Conservation (phyloP, 2,113 vertebrate species). For the Montifringilla adamsi region DNA sequence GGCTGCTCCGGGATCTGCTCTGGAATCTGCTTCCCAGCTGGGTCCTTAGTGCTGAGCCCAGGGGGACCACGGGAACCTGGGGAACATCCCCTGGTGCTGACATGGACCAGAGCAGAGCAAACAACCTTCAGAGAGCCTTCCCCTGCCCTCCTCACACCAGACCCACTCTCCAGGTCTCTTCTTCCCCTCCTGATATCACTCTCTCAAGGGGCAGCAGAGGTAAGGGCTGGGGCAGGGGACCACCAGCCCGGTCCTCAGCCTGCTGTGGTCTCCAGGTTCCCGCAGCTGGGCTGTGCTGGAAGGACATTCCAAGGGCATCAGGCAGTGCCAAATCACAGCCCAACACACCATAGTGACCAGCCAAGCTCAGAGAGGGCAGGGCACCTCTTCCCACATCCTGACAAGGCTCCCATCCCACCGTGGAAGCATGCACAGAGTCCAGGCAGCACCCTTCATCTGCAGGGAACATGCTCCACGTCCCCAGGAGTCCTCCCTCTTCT, state of each 20-base stretch:
- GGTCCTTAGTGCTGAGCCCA: neutral
- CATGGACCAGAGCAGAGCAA: neutral
- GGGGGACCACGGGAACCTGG: neutral
- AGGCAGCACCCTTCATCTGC: neutral
- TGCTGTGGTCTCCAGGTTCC: neutral
- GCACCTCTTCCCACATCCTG: fast-evolving
- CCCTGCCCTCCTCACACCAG: too few relatives aligned
- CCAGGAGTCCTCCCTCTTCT: fast-evolving
- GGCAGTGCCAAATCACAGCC: neutral
- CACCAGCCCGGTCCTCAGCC: neutral
- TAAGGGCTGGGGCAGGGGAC: too few relatives aligned
- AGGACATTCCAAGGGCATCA: neutral
- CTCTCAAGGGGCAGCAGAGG: neutral
- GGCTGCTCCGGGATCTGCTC: neutral
- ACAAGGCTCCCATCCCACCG: fast-evolving
- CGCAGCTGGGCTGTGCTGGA: neutral
- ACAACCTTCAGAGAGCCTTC: neutral
- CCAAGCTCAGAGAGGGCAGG: neutral
- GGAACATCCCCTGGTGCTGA: neutral
- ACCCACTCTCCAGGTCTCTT: neutral
- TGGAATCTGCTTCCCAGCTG: neutral
- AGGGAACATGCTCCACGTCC: neutral
- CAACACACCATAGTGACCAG: neutral
- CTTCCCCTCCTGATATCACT: neutral
- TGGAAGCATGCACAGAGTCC: fast-evolving